Percentiles rank a stretch among this genome's conserved stretches.
These are phyloP conservation scores for Eclectus roratus DNA, from an alignment of 2,113 vertebrate genomes.

Conservation along the genomic window DNA sequence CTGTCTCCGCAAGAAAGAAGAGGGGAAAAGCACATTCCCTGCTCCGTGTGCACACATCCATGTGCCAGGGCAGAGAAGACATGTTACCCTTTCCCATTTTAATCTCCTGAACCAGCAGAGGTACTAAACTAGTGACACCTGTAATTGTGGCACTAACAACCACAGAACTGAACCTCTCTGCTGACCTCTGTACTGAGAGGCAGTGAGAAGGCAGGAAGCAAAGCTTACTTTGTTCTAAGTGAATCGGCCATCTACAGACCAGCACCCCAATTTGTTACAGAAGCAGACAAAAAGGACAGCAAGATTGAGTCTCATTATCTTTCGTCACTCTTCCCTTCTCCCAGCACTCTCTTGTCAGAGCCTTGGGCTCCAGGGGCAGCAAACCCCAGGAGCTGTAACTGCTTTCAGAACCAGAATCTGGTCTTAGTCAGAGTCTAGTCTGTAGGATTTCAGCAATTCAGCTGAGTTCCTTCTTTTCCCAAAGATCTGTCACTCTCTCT, in stretches of 20 bases:
- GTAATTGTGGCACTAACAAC: neutral
- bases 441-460: neutral
- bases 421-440: neutral
- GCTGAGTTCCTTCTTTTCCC: neutral
- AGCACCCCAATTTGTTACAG: neutral
- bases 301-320: neutral
- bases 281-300: neutral
- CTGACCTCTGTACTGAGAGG: neutral
- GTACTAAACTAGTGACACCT: neutral
- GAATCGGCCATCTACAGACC: neutral
- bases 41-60: neutral
- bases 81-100: neutral
- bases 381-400: neutral
- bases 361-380: neutral
- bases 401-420: neutral
- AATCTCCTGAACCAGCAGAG: neutral
- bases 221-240: neutral
- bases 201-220: neutral
- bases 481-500: neutral
- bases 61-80: neutral
- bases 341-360: neutral
- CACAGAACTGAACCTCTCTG: neutral
- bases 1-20: neutral
- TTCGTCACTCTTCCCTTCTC: neutral
- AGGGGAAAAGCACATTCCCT: neutral